Evolutionary conservation across 2,113 vertebrate species (phyloP).

Genomic region (Tachysurus vachellii): DNA sequence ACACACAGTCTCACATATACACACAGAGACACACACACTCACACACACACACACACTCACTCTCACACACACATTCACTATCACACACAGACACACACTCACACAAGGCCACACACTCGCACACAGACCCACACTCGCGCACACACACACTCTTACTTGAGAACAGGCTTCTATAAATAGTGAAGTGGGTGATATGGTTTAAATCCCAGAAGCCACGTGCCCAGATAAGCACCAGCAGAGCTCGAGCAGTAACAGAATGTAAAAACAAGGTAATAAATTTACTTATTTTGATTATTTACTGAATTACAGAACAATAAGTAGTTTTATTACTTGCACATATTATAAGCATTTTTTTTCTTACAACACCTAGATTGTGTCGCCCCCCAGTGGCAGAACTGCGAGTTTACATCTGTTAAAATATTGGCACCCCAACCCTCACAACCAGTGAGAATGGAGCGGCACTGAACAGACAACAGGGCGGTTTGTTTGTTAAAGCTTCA

Average conservation of each 20-base stretch:
- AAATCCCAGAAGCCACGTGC: background rate
- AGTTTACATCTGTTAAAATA: background rate
- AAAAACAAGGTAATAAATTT: too few species aligned
- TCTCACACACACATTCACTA: too few species aligned
- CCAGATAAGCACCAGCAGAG: background rate
- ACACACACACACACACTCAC: too few species aligned
- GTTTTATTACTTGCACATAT: background rate
- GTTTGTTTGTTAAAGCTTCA: background rate
- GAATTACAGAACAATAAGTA: background rate
- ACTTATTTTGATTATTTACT: too few species aligned
- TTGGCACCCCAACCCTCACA: background rate
- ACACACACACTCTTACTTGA: constrained; percentile 19
- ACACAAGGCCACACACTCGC: too few species aligned
- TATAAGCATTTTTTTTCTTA: background rate
- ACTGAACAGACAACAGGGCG: too few species aligned
- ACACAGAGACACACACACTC: too few species aligned
- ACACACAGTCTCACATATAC: too few species aligned
- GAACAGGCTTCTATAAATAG: constrained; percentile 44
- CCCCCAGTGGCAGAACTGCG: background rate
- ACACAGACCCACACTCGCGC: background rate
- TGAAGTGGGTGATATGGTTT: constrained; percentile 34
- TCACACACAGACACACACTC: too few species aligned
- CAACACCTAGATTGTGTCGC: background rate
- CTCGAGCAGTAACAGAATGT: background rate
- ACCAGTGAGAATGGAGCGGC: too few species aligned